A percentile compares a stretch with the other conserved stretches of the same genome.
Conservation (phyloP, 1,140 invertebrate species). For the Drosophila punjabiensis region DNA sequence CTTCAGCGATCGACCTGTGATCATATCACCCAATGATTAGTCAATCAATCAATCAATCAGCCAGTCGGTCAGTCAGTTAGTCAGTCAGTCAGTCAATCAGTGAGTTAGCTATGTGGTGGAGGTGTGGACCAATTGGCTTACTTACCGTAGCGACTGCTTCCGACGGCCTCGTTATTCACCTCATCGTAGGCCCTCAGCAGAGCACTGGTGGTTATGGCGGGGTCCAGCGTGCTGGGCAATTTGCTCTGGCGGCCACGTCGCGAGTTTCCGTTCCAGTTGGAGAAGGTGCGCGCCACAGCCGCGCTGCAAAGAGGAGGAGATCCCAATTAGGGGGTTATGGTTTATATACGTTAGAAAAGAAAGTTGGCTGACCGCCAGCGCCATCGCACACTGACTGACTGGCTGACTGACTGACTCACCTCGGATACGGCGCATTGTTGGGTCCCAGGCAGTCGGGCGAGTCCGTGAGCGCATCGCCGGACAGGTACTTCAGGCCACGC, state of each 20-base stretch:
- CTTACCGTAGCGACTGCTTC: slow-evolving; percentile 83
- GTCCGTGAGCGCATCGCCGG: slow-evolving; percentile 93
- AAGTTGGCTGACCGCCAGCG: slow-evolving; percentile 45
- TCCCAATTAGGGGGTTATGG: slow-evolving; percentile 58
- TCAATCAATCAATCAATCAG: slow-evolving; percentile 42
- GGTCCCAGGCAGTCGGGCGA: slow-evolving; percentile 91
- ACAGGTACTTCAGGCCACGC: slow-evolving; percentile 91
- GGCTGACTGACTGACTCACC: slow-evolving; percentile 86
- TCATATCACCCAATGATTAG: slow-evolving; percentile 19
- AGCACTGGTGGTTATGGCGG: slow-evolving; percentile 89
- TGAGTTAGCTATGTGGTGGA: slow-evolving; percentile 18
- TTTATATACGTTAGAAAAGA: slow-evolving; percentile 68
- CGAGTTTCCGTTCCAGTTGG: slow-evolving; percentile 85
- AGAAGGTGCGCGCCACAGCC: slow-evolving; percentile 88
- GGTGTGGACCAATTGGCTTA: slow-evolving; percentile 57
- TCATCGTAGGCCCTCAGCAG: slow-evolving; percentile 88
- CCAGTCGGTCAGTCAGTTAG: slow-evolving; percentile 29
- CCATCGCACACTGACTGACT: no score
- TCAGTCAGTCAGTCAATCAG: slow-evolving; percentile 26
- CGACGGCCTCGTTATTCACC: slow-evolving; percentile 85
- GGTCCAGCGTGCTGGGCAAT: slow-evolving; percentile 88
- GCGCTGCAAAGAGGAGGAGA: slow-evolving; percentile 86
- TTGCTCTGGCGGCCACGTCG: slow-evolving; percentile 84
- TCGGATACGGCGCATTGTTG: slow-evolving; percentile 92
- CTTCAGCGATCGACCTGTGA: slow-evolving; percentile 76